Evolutionary conservation across 2,888 invertebrate species (phyloP).

Genomic region (Lepidonotus clava): DNA sequence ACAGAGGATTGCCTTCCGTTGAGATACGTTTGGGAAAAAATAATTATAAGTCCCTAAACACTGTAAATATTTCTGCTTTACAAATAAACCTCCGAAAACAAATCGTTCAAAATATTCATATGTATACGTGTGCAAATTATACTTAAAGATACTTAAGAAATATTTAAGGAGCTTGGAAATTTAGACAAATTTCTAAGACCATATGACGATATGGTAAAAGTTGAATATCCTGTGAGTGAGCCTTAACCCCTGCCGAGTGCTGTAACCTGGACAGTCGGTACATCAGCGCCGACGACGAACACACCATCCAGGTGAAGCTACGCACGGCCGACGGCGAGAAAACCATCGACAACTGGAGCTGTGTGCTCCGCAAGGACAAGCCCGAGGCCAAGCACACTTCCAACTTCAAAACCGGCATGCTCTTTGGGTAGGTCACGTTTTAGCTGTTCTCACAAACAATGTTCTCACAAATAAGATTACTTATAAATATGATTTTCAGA

Average conservation of each 20-base stretch:
- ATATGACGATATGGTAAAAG: no score
- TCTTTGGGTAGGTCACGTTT: constrained; percentile 21
- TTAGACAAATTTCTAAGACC: no score
- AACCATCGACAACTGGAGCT: constrained; percentile 45
- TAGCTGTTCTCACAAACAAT: background rate
- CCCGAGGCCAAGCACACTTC: constrained; percentile 10
- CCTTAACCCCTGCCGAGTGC: background rate
- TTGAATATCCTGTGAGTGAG: background rate
- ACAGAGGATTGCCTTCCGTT: no score
- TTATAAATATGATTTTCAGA: no score
- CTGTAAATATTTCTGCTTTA: no score
- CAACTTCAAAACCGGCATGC: constrained; percentile 35
- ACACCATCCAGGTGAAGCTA: constrained; percentile 7
- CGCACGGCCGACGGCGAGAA: background rate
- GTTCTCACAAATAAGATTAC: background rate
- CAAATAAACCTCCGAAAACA: no score
- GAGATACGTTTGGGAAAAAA: no score
- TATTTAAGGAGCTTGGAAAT: no score
- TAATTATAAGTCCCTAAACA: no score
- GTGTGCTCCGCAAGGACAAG: constrained; percentile 12
- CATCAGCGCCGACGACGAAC: background rate
- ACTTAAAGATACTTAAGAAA: no score
- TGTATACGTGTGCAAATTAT: no score
- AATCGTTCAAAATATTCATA: no score
- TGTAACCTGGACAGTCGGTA: constrained; percentile 28